phyloP scores from a whole-genome alignment of 2,888 invertebrate genomes.

The Polymixis lichenea region DNA sequence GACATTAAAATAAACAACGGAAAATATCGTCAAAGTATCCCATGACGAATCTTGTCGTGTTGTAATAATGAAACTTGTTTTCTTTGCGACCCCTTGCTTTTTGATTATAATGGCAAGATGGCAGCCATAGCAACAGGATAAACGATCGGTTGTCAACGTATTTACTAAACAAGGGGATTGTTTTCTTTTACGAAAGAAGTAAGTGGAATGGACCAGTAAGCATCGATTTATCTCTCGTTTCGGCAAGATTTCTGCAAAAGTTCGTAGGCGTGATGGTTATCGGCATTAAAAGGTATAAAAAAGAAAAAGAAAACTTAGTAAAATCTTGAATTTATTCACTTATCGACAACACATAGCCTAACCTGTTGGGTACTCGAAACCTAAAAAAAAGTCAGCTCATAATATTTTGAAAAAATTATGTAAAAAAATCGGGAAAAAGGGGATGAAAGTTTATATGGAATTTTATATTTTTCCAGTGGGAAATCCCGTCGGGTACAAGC shows the following conservation, averaged over 20 bases:
- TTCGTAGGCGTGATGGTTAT: not conserved
- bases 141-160: conserved; percentile 37
- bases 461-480: not conserved
- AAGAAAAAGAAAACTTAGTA: not conserved
- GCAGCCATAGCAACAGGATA: conserved; percentile 18
- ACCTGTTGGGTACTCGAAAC: too few relatives aligned
- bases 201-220: not conserved
- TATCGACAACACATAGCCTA: too few relatives aligned
- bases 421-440: not conserved
- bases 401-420: not conserved
- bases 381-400: too few relatives aligned
- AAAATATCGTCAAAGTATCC: conserved; percentile 21
- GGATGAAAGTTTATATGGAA: not conserved
- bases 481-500: not conserved
- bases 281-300: not conserved
- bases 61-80: conserved; percentile 32
- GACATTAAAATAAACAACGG: not conserved
- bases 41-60: conserved; percentile 12
- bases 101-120: conserved; percentile 40
- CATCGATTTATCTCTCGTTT: not conserved
- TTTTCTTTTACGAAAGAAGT: conserved; percentile 25
- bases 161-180: conserved; percentile 23
- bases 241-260: not conserved
- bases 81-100: conserved; percentile 9
- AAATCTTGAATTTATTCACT: too few relatives aligned